A percentile compares a stretch with the other conserved stretches of the same genome.
phyloP scores from a whole-genome alignment of 1,140 invertebrate genomes.

The Brachionus angularis region DNA sequence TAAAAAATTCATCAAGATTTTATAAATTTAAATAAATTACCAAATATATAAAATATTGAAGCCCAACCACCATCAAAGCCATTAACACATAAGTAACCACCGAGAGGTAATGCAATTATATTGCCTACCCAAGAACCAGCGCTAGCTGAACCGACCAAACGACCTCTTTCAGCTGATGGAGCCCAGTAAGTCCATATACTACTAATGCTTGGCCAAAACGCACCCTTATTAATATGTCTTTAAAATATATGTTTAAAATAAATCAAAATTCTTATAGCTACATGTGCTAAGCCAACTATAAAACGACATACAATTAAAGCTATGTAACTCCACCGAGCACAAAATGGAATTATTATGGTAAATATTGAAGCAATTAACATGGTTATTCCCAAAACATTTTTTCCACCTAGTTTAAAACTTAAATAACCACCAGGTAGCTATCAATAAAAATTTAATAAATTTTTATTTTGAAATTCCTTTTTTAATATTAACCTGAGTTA shows the following conservation, averaged over 20 bases:
- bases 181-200: slow-evolving; percentile 53
- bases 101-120: slow-evolving; percentile 30
- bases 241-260: not conserved
- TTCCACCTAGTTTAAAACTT: slow-evolving; percentile 21
- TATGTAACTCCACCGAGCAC: not conserved
- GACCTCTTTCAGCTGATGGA: slow-evolving; percentile 50
- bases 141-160: slow-evolving; percentile 49
- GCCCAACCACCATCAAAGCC: slow-evolving; percentile 41
- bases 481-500: slow-evolving; percentile 50
- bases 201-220: slow-evolving; percentile 49
- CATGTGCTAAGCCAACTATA: slow-evolving; percentile 33
- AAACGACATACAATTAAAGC: slow-evolving; percentile 38
- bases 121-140: slow-evolving; percentile 47
- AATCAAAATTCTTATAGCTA: not conserved
- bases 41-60: slow-evolving; percentile 44
- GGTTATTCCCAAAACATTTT: slow-evolving; percentile 27
- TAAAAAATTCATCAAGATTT: not conserved
- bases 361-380: slow-evolving; percentile 31
- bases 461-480: not conserved
- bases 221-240: slow-evolving; percentile 41
- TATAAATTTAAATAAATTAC: too few relatives aligned
- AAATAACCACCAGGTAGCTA: slow-evolving; percentile 38
- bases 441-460: not conserved
- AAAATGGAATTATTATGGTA: slow-evolving; percentile 17
- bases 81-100: slow-evolving; percentile 40